A percentile compares a stretch with the other conserved stretches of the same genome.
Evolutionary conservation across 2,113 vertebrate genomes (phyloP).

Genomic region (Aphyosemion australe): DNA sequence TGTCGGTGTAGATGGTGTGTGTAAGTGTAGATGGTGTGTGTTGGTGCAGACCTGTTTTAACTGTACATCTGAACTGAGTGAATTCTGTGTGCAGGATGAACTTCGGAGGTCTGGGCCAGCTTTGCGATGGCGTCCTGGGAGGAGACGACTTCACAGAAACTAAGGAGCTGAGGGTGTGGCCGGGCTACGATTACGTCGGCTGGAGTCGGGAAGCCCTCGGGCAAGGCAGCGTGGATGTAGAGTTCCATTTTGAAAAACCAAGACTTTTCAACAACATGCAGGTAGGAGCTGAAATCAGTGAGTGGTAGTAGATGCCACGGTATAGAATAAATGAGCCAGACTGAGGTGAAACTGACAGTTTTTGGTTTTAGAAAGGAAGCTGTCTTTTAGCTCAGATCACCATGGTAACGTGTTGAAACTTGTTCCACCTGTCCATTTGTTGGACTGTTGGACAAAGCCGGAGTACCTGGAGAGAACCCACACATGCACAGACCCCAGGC

Average conservation of each 20-base stretch:
- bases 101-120: conserved; percentile 90
- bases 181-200: conserved; percentile 92
- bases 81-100: conserved; percentile 78
- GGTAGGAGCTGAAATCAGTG: conserved; percentile 64
- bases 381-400: background rate
- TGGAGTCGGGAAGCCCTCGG: conserved; percentile 85
- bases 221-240: conserved; percentile 84
- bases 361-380: background rate
- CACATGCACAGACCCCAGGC: too few relatives aligned
- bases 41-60: background rate
- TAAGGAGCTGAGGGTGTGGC: conserved; percentile 89
- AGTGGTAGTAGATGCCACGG: background rate
- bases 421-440: background rate
- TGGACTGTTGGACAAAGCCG: too few relatives aligned
- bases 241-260: conserved; percentile 89
- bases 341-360: background rate
- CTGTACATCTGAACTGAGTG: too few relatives aligned
- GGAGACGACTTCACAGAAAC: conserved; percentile 87
- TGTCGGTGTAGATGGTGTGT: too few relatives aligned
- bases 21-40: too few relatives aligned
- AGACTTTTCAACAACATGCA: conserved; percentile 87
- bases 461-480: too few relatives aligned
- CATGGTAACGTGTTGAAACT: background rate
- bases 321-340: background rate
- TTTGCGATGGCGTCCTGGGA: conserved; percentile 88